phyloP scores from a whole-genome alignment of 2,113 vertebrate genomes.

The Periophthalmodon schlosseri region DNA sequence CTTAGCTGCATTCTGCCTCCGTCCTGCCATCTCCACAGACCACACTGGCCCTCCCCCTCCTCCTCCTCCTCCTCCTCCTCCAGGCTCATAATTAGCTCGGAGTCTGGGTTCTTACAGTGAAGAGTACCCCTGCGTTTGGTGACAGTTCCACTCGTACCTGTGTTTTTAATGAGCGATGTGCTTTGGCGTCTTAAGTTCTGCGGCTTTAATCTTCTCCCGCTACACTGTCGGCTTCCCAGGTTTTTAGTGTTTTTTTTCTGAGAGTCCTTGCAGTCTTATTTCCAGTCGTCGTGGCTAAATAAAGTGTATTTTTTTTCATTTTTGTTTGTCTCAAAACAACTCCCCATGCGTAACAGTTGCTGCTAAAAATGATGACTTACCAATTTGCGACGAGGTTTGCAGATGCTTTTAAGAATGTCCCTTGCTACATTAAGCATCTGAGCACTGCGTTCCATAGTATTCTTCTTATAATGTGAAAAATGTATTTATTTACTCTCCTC shows the following conservation, averaged over 20 bases:
- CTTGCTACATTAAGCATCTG: not conserved
- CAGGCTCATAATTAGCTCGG: not conserved
- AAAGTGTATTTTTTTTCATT: not conserved
- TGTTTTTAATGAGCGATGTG: not conserved
- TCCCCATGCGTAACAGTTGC: not conserved
- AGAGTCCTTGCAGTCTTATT: not conserved
- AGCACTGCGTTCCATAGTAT: too few relatives aligned
- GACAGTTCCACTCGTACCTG: constrained; percentile 1
- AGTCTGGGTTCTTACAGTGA: not conserved
- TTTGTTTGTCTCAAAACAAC: not conserved
- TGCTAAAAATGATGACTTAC: not conserved
- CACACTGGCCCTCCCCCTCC: not conserved
- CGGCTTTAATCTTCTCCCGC: not conserved
- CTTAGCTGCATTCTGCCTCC: not conserved
- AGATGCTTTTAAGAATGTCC: not conserved
- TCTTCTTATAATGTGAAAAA: too few relatives aligned
- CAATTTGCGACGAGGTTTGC: not conserved
- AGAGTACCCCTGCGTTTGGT: not conserved
- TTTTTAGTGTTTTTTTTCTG: not conserved
- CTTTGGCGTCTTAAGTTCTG: not conserved
- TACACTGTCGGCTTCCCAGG: not conserved
- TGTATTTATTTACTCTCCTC: too few relatives aligned
- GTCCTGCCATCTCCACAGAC: not conserved
- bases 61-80: not conserved
- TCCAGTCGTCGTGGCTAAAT: not conserved